Base-by-base conservation (phyloP, 2,888 invertebrate genomes). In the Perizoma flavofasciatum region DNA sequence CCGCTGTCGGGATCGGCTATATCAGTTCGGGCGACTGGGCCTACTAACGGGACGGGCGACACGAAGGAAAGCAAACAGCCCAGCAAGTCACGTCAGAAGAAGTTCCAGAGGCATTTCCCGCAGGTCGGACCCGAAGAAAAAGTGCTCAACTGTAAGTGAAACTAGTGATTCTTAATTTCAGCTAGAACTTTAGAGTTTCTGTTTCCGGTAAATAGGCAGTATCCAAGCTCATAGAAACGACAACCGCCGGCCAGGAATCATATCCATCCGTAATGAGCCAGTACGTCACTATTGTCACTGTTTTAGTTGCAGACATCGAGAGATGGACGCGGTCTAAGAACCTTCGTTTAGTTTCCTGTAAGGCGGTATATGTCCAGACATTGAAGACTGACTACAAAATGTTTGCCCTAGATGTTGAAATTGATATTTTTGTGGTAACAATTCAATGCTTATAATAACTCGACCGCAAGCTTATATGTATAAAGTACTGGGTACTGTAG, bases 81-180 rank as follows among this genome's bases (percentile, higher is more conserved):
- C 47, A 95, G 94, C 81, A 96, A 95, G 80, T 94, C 96, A 49
- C 92, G 97, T 46, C 97, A 97, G 87, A 97, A 97, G 88, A 97
- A 97, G 88, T 98, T 98, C 88, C 96, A 96, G 80, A 93, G 97
- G 66, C 96, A 97, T 85, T 97, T 98, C 90, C 95, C 95, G 69
- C 95, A 96, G 82, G 96, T 97, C 71, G 95, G 96, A 48, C 94
- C 95, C 32, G 96, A 97, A 77, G 97, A 98, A 87, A 94, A 95
- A 77, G 96, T 97, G 71, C 94, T 98, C 75, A 97, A 97, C 86
- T 96, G 96, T 96, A 87, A 95, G 95, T 93, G 0, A 37, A n/a
- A 6, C 4, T 6, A 1, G 6, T 6, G 5, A 37, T 37, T 6
- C 5, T 37, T 37, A 37, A 7, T 7, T 6, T 5, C 37, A 37